A percentile compares a stretch with the other conserved stretches of the same genome.
Evolutionary conservation across 1,140 invertebrate species (phyloP).

Genomic region (Drosophila azteca): DNA sequence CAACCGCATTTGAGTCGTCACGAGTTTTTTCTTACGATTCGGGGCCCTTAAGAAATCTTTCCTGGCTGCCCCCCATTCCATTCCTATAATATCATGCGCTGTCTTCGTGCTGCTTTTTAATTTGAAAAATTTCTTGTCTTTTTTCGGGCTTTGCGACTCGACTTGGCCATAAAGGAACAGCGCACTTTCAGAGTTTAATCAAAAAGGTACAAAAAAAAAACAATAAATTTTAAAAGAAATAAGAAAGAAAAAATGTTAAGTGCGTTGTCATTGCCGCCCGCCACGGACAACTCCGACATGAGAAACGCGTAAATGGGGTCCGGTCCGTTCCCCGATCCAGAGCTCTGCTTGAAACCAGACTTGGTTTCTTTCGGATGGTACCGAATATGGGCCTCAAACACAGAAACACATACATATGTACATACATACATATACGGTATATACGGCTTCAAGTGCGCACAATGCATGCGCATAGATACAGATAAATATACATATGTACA

Average conservation of each 20-base stretch:
- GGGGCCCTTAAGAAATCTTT: conserved; percentile 23
- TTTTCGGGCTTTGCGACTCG: conserved; percentile 32
- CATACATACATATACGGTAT: too few relatives aligned
- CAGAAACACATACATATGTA: too few relatives aligned
- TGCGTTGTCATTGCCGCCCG: conserved; percentile 66
- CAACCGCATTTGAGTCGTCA: conserved; percentile 42
- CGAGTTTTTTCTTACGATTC: conserved; percentile 49
- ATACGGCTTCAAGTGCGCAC: too few relatives aligned
- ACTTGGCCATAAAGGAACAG: conserved; percentile 52
- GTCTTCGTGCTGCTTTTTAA: conserved; percentile 58
- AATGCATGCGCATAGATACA: too few relatives aligned
- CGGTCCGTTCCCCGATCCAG: not conserved
- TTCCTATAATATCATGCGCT: conserved; percentile 53
- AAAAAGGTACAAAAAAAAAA: conserved; percentile 28
- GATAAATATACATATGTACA: too few relatives aligned
- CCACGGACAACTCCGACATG: conserved; percentile 13
- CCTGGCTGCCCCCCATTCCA: conserved; percentile 1
- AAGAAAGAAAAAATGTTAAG: conserved; percentile 56
- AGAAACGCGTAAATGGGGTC: conserved; percentile 34
- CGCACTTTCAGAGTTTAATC: conserved; percentile 51
- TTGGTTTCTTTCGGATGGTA: conserved; percentile 14
- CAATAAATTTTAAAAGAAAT: not conserved
- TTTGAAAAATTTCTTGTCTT: conserved; percentile 33
- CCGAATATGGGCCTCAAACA: not conserved
- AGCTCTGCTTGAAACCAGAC: conserved; percentile 13